Evolutionary conservation across 2,113 vertebrate genomes (phyloP).

Genomic region (Phoxinus phoxinus): DNA sequence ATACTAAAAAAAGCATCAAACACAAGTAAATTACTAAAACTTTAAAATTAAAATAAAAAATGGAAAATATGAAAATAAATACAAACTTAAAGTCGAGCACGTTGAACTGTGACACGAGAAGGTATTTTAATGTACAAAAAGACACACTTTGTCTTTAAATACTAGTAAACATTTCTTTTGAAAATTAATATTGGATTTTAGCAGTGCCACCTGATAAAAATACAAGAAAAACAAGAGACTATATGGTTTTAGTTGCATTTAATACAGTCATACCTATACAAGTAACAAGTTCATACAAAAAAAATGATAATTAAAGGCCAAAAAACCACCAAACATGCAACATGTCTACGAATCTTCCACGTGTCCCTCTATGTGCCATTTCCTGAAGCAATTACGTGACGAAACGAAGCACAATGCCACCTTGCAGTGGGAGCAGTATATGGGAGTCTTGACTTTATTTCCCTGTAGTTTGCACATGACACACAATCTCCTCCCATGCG

Average conservation of each 20-base stretch:
- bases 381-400: conserved; percentile 13
- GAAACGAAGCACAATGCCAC: background rate
- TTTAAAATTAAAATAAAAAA: background rate
- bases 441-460: background rate
- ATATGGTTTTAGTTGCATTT: background rate
- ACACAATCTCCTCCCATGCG: background rate
- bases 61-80: background rate
- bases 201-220: background rate
- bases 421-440: conserved; percentile 17
- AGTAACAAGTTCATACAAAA: background rate
- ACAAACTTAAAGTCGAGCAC: background rate
- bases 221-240: background rate
- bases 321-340: background rate
- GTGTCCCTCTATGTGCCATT: conserved; percentile 4
- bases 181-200: background rate
- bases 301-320: background rate
- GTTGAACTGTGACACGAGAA: background rate
- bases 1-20: background rate
- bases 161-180: background rate
- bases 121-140: background rate
- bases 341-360: background rate
- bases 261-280: conserved; percentile 6
- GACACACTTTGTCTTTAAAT: background rate
- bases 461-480: background rate
- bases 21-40: background rate